These are phyloP conservation scores for Cheilosia vulpina DNA, from an alignment of 2,888 invertebrate genomes.

Conservation along the genomic window DNA sequence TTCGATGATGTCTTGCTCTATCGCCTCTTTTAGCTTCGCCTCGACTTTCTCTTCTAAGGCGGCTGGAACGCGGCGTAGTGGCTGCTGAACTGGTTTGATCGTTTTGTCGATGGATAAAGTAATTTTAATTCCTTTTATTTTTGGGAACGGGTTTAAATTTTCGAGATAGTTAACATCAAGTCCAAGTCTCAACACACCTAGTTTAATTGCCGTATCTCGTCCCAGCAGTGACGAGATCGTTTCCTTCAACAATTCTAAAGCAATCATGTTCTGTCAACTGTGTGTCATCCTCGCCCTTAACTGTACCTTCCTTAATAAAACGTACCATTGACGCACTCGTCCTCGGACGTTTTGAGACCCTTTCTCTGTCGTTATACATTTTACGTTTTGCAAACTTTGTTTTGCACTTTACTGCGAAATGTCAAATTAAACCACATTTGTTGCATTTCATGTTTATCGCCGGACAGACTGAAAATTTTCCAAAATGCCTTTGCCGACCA, in stretches of 20 bases:
- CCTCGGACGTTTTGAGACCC: slow-evolving; percentile 29
- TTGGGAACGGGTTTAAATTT: slow-evolving; percentile 46
- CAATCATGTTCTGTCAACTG: slow-evolving; percentile 60
- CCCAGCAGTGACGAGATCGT: too few relatives aligned
- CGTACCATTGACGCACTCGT: slow-evolving; percentile 19
- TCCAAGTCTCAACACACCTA: slow-evolving; percentile 39
- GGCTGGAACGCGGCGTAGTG: slow-evolving; percentile 77
- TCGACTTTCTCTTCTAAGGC: slow-evolving; percentile 71
- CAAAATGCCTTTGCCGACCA: slow-evolving; percentile 22
- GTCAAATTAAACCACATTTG: slow-evolving; percentile 56
- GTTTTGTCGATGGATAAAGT: slow-evolving; percentile 76
- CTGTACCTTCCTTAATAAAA: slow-evolving; percentile 33
- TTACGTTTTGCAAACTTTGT: slow-evolving; percentile 50
- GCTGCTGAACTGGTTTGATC: slow-evolving; percentile 77
- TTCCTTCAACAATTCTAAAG: slow-evolving; percentile 43
- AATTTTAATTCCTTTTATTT: slow-evolving; percentile 77
- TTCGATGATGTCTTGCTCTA: slow-evolving; percentile 78
- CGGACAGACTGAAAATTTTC: slow-evolving; percentile 11
- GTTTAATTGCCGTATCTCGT: too few relatives aligned
- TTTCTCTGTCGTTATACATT: slow-evolving; percentile 1
- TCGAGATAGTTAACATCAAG: slow-evolving; percentile 34
- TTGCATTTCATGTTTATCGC: slow-evolving; percentile 43
- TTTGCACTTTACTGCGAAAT: slow-evolving; percentile 53
- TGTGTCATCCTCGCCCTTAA: slow-evolving; percentile 23
- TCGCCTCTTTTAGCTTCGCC: slow-evolving; percentile 69